These are phyloP conservation scores for Pelobates fuscus DNA, from an alignment of 2,113 vertebrate genomes.

Conservation along the genomic window DNA sequence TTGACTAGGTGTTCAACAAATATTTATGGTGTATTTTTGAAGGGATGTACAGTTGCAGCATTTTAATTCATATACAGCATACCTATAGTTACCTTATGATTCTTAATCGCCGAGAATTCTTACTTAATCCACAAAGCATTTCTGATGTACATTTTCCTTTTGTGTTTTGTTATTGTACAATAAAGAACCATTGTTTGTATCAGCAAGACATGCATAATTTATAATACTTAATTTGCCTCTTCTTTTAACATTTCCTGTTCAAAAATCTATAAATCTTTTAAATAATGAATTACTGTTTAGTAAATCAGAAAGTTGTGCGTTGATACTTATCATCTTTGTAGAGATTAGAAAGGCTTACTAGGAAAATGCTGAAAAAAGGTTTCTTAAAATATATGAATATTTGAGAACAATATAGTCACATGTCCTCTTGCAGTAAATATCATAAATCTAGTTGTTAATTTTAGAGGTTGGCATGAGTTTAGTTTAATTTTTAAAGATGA, in stretches of 20 bases:
- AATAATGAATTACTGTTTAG: slow-evolving; percentile 42
- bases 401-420: not conserved
- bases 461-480: too few relatives aligned
- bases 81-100: too few relatives aligned
- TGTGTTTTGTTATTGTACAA: slow-evolving; percentile 10
- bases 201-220: slow-evolving; percentile 59
- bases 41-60: too few relatives aligned
- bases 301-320: slow-evolving; percentile 29
- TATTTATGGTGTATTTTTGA: too few relatives aligned
- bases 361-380: not conserved
- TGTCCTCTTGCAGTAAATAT: not conserved
- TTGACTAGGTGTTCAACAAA: too few relatives aligned
- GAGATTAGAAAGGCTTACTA: not conserved
- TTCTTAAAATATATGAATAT: not conserved
- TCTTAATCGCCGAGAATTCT: not conserved
- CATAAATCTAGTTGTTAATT: not conserved
- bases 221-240: slow-evolving; percentile 46
- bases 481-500: too few relatives aligned
- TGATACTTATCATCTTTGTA: slow-evolving; percentile 30
- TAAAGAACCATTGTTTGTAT: slow-evolving; percentile 42
- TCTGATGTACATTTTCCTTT: not conserved
- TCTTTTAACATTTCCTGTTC: slow-evolving; percentile 53
- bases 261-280: slow-evolving; percentile 48
- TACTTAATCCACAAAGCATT: not conserved
- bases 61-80: too few relatives aligned